A percentile compares a stretch with the other conserved stretches of the same genome.
Evolutionary conservation across 23 tunicate species (phyloP).

Genomic region (Trididemnum miniatum): DNA sequence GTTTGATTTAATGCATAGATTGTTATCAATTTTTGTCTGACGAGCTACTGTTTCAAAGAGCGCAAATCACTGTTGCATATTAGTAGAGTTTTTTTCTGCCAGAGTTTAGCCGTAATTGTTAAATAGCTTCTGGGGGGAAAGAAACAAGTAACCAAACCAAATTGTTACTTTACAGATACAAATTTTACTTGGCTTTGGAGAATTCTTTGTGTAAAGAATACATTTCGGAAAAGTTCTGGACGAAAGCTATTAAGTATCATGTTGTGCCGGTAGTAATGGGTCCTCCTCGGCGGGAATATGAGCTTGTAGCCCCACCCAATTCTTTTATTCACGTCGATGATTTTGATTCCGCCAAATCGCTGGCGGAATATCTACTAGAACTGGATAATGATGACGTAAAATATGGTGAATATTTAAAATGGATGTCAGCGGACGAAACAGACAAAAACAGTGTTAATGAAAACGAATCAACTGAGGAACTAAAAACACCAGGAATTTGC

Average conservation of each 20-base stretch:
- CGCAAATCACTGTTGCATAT: too few relatives aligned
- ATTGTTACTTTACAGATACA: slow-evolving; percentile 71
- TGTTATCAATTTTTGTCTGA: too few relatives aligned
- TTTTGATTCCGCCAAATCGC: slow-evolving; percentile 38
- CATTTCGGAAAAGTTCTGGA: slow-evolving; percentile 78
- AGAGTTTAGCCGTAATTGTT: too few relatives aligned
- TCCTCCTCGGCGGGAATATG: slow-evolving; percentile 53
- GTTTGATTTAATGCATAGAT: too few relatives aligned
- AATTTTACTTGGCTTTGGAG: slow-evolving; percentile 86
- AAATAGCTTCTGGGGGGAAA: too few relatives aligned
- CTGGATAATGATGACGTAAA: slow-evolving; percentile 40
- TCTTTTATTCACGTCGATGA: slow-evolving; percentile 89
- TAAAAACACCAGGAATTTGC: neutral
- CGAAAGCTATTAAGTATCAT: slow-evolving; percentile 28
- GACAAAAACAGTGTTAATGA: too few relatives aligned
- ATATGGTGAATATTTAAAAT: slow-evolving; percentile 53
- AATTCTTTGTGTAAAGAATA: slow-evolving; percentile 87
- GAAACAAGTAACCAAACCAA: too few relatives aligned
- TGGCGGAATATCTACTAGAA: slow-evolving; percentile 49
- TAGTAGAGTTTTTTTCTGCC: too few relatives aligned
- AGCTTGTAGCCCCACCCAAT: slow-evolving; percentile 58
- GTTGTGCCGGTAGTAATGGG: slow-evolving; percentile 93
- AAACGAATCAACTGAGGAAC: too few relatives aligned
- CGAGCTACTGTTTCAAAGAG: too few relatives aligned
- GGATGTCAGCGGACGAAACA: slow-evolving; percentile 24